A percentile compares a stretch with the other conserved stretches of the same genome.
phyloP scores from a whole-genome alignment of 1,140 invertebrate genomes.

The Drosophila orena region DNA sequence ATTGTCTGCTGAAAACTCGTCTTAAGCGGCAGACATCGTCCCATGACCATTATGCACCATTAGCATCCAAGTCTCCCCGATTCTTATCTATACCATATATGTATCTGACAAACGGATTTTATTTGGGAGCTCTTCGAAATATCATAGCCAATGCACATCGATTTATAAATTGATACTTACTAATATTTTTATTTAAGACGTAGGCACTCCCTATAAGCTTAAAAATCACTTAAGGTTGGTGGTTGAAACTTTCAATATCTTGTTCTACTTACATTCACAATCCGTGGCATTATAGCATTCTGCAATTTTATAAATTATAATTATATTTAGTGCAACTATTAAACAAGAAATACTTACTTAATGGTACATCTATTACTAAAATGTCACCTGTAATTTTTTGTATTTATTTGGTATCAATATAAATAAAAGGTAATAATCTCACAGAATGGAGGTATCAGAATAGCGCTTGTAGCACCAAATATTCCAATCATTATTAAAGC shows the following conservation, averaged over 20 bases:
- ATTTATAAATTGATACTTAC: too few species aligned
- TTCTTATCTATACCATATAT: not conserved
- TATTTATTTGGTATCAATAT: not conserved
- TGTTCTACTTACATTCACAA: not conserved
- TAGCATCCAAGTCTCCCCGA: slow-evolving; percentile 39
- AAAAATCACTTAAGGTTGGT: too few species aligned
- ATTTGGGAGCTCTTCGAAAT: not conserved
- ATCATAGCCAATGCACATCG: too few species aligned
- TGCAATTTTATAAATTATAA: not conserved
- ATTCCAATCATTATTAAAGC: not conserved
- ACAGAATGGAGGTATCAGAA: slow-evolving; percentile 2
- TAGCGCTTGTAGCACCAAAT: too few species aligned
- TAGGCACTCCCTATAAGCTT: slow-evolving; percentile 3
- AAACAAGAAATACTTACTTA: not conserved
- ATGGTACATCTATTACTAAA: not conserved
- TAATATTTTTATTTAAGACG: not conserved
- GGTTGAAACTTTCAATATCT: too few species aligned
- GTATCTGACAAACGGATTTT: slow-evolving; percentile 1
- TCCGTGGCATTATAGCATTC: not conserved
- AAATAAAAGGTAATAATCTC: not conserved
- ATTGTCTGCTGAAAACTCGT: slow-evolving; percentile 68
- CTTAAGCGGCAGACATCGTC: slow-evolving; percentile 21
- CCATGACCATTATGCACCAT: slow-evolving; percentile 59
- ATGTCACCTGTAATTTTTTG: not conserved
- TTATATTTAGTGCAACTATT: not conserved